These are phyloP conservation scores for Lacerta agilis DNA, from an alignment of 2,797 vertebrate species.

Conservation along the genomic window DNA sequence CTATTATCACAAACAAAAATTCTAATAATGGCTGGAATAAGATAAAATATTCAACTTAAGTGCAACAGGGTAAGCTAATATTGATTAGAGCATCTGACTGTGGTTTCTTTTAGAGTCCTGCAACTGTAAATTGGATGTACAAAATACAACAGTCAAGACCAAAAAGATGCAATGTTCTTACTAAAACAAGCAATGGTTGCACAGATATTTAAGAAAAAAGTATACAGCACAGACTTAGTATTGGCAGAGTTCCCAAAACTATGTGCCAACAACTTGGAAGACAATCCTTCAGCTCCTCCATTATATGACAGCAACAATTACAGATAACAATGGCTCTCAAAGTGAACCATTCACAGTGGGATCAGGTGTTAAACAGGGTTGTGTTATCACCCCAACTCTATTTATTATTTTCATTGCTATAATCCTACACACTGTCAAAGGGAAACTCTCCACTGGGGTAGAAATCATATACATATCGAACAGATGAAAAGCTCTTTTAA, in stretches of 20 bases:
- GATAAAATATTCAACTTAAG: rapidly evolving
- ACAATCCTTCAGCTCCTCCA: too few species aligned
- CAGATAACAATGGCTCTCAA: too few species aligned
- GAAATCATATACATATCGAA: too few species aligned
- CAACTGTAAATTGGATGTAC: not conserved
- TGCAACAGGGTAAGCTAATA: not conserved
- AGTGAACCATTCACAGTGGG: too few species aligned
- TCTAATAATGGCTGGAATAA: not conserved
- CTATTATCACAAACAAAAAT: not conserved
- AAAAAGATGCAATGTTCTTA: rapidly evolving
- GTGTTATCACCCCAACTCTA: too few species aligned
- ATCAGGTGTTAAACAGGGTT: too few species aligned
- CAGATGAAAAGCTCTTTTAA: too few species aligned
- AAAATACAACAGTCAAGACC: rapidly evolving
- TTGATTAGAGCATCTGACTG: rapidly evolving
- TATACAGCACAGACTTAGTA: not conserved
- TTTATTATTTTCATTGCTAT: too few species aligned
- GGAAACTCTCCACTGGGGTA: too few species aligned
- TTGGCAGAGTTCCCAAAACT: not conserved
- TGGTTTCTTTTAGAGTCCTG: not conserved
- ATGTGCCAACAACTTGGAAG: not conserved
- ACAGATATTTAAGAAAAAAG: not conserved
- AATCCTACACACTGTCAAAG: too few species aligned
- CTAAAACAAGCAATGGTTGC: not conserved
- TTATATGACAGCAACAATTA: too few species aligned